phyloP scores from a whole-genome alignment of 23 tunicate genomes.

The Ciona savignyi region DNA sequence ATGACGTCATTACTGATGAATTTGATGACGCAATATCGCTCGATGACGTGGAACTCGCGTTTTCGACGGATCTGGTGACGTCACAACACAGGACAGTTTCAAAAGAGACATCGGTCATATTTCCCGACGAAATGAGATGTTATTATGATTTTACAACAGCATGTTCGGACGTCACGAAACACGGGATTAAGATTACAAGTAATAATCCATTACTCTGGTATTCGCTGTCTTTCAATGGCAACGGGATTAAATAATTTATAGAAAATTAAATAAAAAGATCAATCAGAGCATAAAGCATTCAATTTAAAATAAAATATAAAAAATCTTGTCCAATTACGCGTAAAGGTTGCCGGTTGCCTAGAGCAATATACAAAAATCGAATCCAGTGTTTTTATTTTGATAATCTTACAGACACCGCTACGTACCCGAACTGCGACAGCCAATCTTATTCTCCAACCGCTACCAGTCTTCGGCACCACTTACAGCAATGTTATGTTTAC shows the following conservation, averaged over 20 bases:
- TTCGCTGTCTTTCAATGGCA: no score
- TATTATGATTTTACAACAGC: not conserved
- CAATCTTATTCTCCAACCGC: slow-evolving; percentile 12
- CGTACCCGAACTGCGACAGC: not conserved
- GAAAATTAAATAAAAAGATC: no score
- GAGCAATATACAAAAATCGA: no score
- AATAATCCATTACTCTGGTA: no score
- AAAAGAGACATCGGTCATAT: not conserved
- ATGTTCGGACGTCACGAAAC: not conserved
- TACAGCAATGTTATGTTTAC: slow-evolving; percentile 33
- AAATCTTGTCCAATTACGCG: no score
- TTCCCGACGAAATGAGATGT: not conserved
- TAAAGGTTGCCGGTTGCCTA: no score
- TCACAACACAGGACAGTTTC: not conserved
- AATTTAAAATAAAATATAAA: no score
- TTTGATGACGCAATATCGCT: not conserved
- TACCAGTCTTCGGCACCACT: slow-evolving; percentile 10
- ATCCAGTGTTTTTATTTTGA: no score
- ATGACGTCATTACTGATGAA: not conserved
- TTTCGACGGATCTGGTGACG: not conserved
- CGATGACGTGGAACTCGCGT: not conserved
- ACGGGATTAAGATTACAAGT: no score
- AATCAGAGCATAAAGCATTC: no score
- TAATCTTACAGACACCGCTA: not conserved
- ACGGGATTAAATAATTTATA: no score